phyloP scores from a whole-genome alignment of 2,113 vertebrate genomes.

The Nannospalax galili region DNA sequence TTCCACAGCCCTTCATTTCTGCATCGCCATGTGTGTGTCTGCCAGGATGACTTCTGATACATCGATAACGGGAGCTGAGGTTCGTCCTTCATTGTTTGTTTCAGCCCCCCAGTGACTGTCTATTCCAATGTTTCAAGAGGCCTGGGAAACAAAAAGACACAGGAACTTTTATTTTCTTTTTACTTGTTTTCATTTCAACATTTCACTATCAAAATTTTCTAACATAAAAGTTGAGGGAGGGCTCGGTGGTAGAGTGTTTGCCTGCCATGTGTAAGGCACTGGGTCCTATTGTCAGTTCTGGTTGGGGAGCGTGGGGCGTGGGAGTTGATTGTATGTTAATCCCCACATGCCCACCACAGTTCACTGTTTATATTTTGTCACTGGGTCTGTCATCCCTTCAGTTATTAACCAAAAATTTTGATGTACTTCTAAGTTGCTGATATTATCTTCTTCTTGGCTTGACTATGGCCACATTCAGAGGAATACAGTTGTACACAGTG shows the following conservation, averaged over 20 bases:
- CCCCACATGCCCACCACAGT: too few relatives aligned
- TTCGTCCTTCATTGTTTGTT: not conserved
- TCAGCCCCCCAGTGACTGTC: not conserved
- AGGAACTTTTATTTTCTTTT: not conserved
- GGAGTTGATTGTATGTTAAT: too few relatives aligned
- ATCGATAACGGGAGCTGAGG: not conserved
- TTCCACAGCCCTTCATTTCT: not conserved
- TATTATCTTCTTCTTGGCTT: not conserved
- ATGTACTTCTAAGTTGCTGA: not conserved
- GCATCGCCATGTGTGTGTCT: not conserved
- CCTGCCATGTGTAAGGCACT: too few relatives aligned
- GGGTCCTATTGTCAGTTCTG: not conserved
- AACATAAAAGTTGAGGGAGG: not conserved
- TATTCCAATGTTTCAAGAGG: not conserved
- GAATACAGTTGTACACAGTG: not conserved
- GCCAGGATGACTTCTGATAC: not conserved
- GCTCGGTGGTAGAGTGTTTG: not conserved
- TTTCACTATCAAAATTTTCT: not conserved
- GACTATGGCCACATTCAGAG: not conserved
- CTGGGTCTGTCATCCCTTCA: not conserved
- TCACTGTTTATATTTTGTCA: not conserved
- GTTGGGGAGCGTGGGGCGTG: too few relatives aligned
- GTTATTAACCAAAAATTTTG: not conserved
- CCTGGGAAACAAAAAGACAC: not conserved
- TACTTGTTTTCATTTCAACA: not conserved